phyloP scores from a whole-genome alignment of 2,113 vertebrate species.

The Macaca nemestrina region DNA sequence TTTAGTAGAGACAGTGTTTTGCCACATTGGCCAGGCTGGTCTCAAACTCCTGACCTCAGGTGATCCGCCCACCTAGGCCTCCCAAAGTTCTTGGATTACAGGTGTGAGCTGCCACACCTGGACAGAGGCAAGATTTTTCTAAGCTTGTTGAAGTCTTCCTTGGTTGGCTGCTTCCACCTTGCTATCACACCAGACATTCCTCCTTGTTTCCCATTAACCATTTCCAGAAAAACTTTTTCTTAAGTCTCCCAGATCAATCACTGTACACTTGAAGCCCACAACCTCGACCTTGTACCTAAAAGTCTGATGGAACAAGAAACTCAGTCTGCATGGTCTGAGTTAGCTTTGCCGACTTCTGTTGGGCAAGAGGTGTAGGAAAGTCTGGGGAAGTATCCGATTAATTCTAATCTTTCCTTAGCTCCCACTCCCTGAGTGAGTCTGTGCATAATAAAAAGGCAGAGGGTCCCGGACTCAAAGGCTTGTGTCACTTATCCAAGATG shows the following conservation, averaged over 20 bases:
- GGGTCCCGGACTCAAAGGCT: too few species aligned
- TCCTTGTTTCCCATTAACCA: not conserved
- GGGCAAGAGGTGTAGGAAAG: not conserved
- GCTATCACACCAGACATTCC: not conserved
- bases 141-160: not conserved
- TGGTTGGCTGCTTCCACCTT: not conserved
- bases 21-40: too few species aligned
- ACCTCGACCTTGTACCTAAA: not conserved
- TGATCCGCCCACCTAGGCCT: too few species aligned
- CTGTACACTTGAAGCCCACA: not conserved
- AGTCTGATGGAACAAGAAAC: not conserved
- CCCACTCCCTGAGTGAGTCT: not conserved
- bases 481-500: not conserved
- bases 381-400: not conserved
- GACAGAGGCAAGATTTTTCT: not conserved
- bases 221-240: not conserved
- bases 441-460: not conserved
- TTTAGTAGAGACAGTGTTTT: too few species aligned
- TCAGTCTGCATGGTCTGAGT: not conserved
- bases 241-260: not conserved
- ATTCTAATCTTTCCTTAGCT: not conserved
- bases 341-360: not conserved
- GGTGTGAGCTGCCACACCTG: fast-evolving
- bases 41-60: too few species aligned
- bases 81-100: too few species aligned